Evolutionary conservation across 2,797 vertebrate genomes (phyloP).

Genomic region (Heliangelus exortis): DNA sequence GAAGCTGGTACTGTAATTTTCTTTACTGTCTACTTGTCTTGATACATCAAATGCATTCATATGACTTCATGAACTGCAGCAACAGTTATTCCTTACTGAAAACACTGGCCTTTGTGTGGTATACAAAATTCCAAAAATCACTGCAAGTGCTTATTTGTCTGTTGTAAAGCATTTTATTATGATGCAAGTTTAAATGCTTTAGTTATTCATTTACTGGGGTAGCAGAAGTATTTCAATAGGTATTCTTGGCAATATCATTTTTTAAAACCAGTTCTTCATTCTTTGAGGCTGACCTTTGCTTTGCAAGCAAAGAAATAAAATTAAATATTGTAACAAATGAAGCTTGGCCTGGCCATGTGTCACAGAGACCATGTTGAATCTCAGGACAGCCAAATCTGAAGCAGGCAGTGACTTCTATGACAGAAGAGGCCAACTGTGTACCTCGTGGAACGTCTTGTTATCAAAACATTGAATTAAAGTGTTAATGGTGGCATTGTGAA

Average conservation of each 20-base stretch:
- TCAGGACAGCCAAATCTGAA: background rate
- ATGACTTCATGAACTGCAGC: background rate
- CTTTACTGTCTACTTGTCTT: background rate
- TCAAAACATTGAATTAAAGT: conserved; percentile 66
- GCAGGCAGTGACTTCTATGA: conserved; percentile 40
- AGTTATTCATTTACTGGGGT: background rate
- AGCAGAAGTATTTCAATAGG: background rate
- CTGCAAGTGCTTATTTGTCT: background rate
- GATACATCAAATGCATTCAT: background rate
- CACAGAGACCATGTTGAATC: background rate
- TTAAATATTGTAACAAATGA: background rate
- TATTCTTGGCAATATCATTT: background rate
- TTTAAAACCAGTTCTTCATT: background rate
- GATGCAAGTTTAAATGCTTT: background rate
- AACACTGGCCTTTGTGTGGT: background rate
- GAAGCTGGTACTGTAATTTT: background rate
- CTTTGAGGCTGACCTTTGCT: background rate
- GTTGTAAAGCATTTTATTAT: background rate
- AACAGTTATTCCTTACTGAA: background rate
- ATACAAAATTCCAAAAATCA: background rate
- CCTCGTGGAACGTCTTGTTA: conserved; percentile 30
- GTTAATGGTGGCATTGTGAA: conserved; percentile 76
- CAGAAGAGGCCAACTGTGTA: conserved; percentile 63
- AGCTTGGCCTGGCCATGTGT: background rate
- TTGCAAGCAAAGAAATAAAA: background rate